Evolutionary conservation across 2,888 invertebrate species (phyloP), one percentile per base, ranked within the genome.

Genomic region (Anarsia innoxiella): DNA sequence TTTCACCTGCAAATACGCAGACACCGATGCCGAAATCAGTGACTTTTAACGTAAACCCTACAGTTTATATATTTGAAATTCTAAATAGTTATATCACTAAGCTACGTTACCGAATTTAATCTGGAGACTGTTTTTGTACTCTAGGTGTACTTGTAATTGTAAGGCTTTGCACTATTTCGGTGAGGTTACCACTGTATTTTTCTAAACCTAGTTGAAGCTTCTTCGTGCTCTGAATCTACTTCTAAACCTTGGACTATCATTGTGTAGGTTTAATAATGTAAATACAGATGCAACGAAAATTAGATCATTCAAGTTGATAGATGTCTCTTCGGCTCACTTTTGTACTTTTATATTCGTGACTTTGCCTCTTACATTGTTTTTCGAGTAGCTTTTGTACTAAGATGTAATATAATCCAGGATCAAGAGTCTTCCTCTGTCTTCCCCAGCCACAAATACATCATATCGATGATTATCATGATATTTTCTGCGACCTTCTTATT

Each of bases 1-100:
- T 8, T 92, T 92, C 59, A 90, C 91, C 27, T 91, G 91, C 82
- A 91, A 91, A 69, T 91, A 91, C 69, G 91, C 91, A 43, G 91
- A 92, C 61, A 89, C 89, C 45, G 89, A 89, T 63, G 89, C 89
- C 41, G 89, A 89, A 79, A 88, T 89, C 48, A 89, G 89, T 70
- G 89, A 89, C 64, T 89, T 89, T 61, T 87, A 78, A 71, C 50
- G 47, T 45, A 51, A 46, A 41, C 28, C 16, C 46, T 46, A 46
- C 52, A 56, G 48, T 46, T 49, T 46, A 47, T 41, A 36, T 53
- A 46, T 62, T 49, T 56, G 43, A 54, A 61, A 63, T 57, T 64
- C 62, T 59, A 66, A 65, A 62, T 67, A 65, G 55, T 67, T 56
- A 66, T 80, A 80, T 78, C 72, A 58, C 66, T 80, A 77, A 80